Evolutionary conservation across 2,888 invertebrate species (phyloP), one percentile per base, ranked within the genome.

Genomic region (Nematopogon swammerdamellus): DNA sequence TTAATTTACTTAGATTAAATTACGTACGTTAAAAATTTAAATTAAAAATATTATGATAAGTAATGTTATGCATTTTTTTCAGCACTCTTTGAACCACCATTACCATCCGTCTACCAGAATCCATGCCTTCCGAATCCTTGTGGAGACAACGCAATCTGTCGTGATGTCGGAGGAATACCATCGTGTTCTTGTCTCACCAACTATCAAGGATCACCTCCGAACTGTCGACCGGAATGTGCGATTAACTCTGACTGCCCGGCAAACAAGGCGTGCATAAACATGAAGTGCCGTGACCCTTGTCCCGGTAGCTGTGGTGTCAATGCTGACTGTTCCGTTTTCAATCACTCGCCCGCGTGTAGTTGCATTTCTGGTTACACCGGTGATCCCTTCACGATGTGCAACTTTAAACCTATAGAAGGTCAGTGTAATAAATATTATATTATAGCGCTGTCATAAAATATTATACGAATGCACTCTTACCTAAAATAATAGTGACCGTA

Each of bases 91-190:
- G 76, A 79, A 54, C 68, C 72, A 51, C 60, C 25, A 4, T 25
- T 25, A 54, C 68, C 72, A 14, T 36, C 36, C 8, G 14, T 36
- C 14, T 36, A 69, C 19, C 66, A 62, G 52, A 82, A 89, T 64
- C 89, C 89, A 3, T 89, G 88, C 56, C 56, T 82, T n/a, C 87
- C 88, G 30, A 85, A 82, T 43, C 88, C 88, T 10, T 89, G 89
- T 60, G 89, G 88, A 2, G 80, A 82, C 2, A 83, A 87, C 61
- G 81, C 87, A 2, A 71, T 85, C 59, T 87, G 87, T 58, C 77
- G 82, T 51, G 79, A 82, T 51, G 64, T 81, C n/a, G 85, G 85
- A 57, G 81, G 80, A 8, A 61, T 69, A 2, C 85, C 87, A 6
- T 83, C 85, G 1, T 90, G 90, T 62, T 82, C 85, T 19, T 91